A percentile compares a stretch with the other conserved stretches of the same genome.
Conservation (phyloP, 2,888 invertebrate genomes). For the Digitonthophagus gazella region DNA sequence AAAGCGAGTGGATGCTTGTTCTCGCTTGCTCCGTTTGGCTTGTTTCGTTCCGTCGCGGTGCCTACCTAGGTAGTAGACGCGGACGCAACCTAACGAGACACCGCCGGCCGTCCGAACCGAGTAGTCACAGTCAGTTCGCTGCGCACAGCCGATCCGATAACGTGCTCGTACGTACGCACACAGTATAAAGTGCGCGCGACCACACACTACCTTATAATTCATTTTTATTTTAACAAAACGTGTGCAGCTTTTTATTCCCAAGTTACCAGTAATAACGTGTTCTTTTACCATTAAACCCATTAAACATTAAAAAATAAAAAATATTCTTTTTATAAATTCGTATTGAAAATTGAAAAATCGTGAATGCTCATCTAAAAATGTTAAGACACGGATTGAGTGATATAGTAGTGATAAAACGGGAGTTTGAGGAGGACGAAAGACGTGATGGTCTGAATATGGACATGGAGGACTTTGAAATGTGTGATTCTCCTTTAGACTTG, state of each 20-base stretch:
- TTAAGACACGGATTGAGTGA: neutral
- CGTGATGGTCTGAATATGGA: neutral
- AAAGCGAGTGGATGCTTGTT: too few relatives aligned
- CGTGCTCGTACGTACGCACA: too few relatives aligned
- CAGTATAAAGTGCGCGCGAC: neutral
- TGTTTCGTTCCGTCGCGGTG: neutral
- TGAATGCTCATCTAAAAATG: neutral
- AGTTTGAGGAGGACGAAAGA: neutral
- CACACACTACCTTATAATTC: too few relatives aligned
- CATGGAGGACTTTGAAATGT: neutral
- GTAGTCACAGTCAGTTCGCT: neutral
- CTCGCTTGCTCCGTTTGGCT: neutral
- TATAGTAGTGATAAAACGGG: neutral
- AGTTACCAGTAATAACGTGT: too few relatives aligned
- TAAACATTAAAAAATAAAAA: too few relatives aligned
- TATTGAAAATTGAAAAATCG: too few relatives aligned
- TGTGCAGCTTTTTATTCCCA: too few relatives aligned
- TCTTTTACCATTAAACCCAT: too few relatives aligned
- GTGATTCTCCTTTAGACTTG: slow-evolving; percentile 71
- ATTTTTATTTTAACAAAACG: too few relatives aligned
- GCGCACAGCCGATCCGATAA: neutral
- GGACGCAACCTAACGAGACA: neutral
- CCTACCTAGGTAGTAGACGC: neutral
- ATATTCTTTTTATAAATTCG: neutral
- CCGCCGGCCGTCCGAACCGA: neutral